phyloP scores from a whole-genome alignment of 1,140 invertebrate species.

The Ridgeia piscesae region DNA sequence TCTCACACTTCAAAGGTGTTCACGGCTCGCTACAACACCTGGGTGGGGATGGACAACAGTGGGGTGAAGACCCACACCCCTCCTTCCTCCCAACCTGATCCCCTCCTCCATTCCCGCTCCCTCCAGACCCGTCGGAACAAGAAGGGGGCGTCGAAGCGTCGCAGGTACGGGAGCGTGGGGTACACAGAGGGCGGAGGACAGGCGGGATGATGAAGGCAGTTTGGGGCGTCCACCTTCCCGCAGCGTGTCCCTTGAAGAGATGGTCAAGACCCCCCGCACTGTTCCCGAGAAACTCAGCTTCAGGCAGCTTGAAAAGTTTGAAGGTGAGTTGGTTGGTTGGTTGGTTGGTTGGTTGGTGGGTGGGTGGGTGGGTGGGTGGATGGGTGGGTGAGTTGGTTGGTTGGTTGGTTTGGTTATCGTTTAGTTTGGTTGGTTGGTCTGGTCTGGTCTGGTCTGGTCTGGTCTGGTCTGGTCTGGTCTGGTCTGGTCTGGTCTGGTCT shows the following conservation, averaged over 20 bases:
- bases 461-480: too few species aligned
- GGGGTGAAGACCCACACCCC: background rate
- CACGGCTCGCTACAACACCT: background rate
- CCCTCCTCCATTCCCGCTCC: background rate
- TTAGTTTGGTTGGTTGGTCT: too few species aligned
- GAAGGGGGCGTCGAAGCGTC: background rate
- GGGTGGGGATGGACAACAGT: constrained; percentile 7
- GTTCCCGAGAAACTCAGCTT: constrained; percentile 82
- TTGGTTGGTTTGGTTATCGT: too few species aligned
- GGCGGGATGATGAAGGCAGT: background rate
- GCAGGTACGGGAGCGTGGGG: background rate
- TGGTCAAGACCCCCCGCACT: constrained; percentile 70
- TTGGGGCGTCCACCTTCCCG: constrained; percentile 13
- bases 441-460: too few species aligned
- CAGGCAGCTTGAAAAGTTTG: constrained; percentile 81
- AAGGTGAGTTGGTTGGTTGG: constrained; percentile 69
- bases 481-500: too few species aligned
- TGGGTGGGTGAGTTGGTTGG: too few species aligned
- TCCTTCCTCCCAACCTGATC: background rate
- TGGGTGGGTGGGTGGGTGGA: too few species aligned
- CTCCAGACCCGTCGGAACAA: background rate
- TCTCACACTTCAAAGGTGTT: background rate
- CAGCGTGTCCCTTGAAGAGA: constrained; percentile 59
- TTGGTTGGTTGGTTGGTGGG: too few species aligned
- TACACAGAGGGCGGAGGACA: background rate